Evolutionary conservation across 2,113 vertebrate genomes (phyloP).

Genomic region (Willisornis vidua): DNA sequence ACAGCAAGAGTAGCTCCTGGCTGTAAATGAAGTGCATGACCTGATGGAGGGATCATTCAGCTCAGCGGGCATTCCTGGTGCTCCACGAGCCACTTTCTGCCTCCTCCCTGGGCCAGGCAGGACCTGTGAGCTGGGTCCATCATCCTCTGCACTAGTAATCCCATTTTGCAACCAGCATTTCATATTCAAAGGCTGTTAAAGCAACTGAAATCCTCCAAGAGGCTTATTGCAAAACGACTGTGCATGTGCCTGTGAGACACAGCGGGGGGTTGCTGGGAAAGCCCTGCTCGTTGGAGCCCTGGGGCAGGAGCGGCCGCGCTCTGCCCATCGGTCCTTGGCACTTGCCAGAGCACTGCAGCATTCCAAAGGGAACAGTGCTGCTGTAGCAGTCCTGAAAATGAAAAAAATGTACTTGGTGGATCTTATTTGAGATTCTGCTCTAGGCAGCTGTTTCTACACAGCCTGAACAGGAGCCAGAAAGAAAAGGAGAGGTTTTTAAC

Average conservation of each 20-base stretch:
- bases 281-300: background rate
- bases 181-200: background rate
- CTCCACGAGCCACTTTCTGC: background rate
- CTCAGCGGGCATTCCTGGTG: background rate
- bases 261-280: background rate
- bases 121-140: background rate
- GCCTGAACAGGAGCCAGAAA: conserved; percentile 10
- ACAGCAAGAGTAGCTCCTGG: background rate
- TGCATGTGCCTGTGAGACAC: background rate
- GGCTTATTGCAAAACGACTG: background rate
- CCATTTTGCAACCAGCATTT: background rate
- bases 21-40: background rate
- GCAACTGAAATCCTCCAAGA: background rate
- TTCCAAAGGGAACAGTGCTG: background rate
- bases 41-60: background rate
- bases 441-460: background rate
- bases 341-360: accelerated
- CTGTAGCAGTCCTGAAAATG: background rate
- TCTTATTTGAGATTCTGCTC: background rate
- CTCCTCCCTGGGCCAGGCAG: accelerated
- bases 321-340: accelerated
- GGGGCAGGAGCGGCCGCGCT: accelerated
- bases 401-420: background rate
- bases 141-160: background rate
- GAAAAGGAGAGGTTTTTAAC: conserved; percentile 3